phyloP scores from a whole-genome alignment of 2,888 invertebrate genomes.

The Eupithecia exiguata region DNA sequence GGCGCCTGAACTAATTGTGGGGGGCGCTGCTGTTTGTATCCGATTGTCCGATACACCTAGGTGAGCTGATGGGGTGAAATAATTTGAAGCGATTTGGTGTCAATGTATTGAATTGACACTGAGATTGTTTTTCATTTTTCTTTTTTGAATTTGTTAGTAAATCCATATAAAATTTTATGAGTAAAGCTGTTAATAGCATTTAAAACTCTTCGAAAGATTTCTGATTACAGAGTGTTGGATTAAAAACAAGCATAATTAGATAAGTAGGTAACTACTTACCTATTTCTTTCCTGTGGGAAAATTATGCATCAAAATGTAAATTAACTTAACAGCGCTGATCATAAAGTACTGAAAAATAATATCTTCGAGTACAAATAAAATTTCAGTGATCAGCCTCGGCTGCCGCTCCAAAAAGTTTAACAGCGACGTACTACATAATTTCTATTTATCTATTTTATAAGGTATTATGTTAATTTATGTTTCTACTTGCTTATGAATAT shows the following conservation, averaged over 20 bases:
- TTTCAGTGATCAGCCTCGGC: too few species aligned
- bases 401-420: too few species aligned
- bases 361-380: neutral
- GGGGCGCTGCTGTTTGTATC: slow-evolving; percentile 65
- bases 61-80: slow-evolving; percentile 26
- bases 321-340: neutral
- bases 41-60: slow-evolving; percentile 53
- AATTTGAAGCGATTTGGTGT: neutral
- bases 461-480: too few species aligned
- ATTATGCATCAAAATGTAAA: too few species aligned
- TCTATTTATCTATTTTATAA: too few species aligned
- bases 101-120: neutral
- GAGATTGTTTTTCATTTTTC: neutral
- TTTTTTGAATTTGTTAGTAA: neutral
- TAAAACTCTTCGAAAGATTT: neutral
- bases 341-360: neutral
- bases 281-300: too few species aligned
- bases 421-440: too few species aligned
- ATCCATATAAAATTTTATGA: neutral
- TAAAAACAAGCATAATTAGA: too few species aligned
- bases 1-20: slow-evolving; percentile 74
- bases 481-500: too few species aligned
- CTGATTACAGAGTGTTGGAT: neutral
- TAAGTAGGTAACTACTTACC: too few species aligned
- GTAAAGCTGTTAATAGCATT: neutral